Evolutionary conservation across 2,888 invertebrate species (phyloP), one percentile per base, ranked within the genome.

Genomic region (Temnothorax rugatulus): DNA sequence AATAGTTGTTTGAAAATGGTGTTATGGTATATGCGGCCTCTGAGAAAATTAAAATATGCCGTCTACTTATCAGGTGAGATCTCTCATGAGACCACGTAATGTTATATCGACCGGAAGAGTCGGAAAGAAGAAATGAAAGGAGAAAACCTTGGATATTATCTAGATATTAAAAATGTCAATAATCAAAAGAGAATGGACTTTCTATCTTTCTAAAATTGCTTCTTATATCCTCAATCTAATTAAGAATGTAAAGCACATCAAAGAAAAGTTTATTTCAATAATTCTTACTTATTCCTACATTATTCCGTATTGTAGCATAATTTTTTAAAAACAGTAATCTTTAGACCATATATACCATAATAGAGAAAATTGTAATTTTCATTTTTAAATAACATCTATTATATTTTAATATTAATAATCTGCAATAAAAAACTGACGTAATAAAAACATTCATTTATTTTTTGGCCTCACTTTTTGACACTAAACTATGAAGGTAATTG

Each of bases 371-470:
- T 88, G 90, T 91, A 90, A 91, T 91, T 86, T 88, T 87, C 90
- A 29, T 88, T 87, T 87, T 85, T 88, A 82, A 88, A 88, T 90
- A 93, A 93, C 91, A 90, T 87, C 90, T 92, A 92, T 89, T 90
- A 91, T 93, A 91, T 88, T 91, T 93, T 90, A 91, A 92, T 92
- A 90, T 90, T 91, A 90, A 90, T 92, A 90, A 90, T 91, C 90
- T 92, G 88, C 86, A 92, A 93, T 93, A 93, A 92, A 94, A 81
- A 94, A 93, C 90, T 92, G 92, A 93, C 90, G 91, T 92, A 93
- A 93, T 93, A 92, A 93, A 94, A 92, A 92, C 90, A 90, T 87
- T 91, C 89, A 86, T 87, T 90, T 89, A 81, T 89, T 93, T 92
- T 94, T 94, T 94, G 94, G 94, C 94, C 94, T 93, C 93, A 91